A percentile compares a stretch with the other conserved stretches of the same genome.
Conservation (phyloP, 2,113 vertebrate genomes). For the Salvelinus fontinalis region DNA sequence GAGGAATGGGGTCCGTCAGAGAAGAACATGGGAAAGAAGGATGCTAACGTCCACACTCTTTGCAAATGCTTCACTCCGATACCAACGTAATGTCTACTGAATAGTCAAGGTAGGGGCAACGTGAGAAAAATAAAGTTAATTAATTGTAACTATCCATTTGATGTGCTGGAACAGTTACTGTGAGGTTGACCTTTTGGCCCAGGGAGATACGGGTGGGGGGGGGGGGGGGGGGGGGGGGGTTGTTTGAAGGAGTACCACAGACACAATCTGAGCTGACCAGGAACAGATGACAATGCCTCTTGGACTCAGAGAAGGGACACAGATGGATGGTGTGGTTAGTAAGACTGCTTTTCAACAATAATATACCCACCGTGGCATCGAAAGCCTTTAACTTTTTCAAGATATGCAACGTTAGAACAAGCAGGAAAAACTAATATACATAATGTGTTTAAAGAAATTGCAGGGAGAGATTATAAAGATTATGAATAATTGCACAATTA, state of each 20-base stretch:
- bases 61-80: conserved; percentile 1
- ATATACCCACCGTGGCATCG: conserved; percentile 35
- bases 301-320: neutral
- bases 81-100: conserved; percentile 11
- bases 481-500: conserved; percentile 33
- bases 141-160: neutral
- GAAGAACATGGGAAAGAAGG: neutral
- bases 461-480: conserved; percentile 61
- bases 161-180: neutral
- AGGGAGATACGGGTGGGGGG: neutral
- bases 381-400: conserved; percentile 69
- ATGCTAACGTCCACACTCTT: neutral
- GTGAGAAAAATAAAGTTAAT: neutral
- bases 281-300: neutral
- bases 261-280: neutral
- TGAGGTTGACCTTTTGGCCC: neutral
- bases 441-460: conserved; percentile 50
- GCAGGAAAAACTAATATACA: conserved; percentile 62
- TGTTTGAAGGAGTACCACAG: too few species aligned
- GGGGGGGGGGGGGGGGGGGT: too few species aligned
- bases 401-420: conserved; percentile 75
- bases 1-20: conserved; percentile 10
- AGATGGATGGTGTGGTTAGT: conserved; percentile 1
- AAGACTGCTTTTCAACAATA: conserved; percentile 28
- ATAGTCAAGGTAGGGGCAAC: neutral